Evolutionary conservation across 2,797 vertebrate species (phyloP).

Genomic region (Pteronotus mesoamericanus): DNA sequence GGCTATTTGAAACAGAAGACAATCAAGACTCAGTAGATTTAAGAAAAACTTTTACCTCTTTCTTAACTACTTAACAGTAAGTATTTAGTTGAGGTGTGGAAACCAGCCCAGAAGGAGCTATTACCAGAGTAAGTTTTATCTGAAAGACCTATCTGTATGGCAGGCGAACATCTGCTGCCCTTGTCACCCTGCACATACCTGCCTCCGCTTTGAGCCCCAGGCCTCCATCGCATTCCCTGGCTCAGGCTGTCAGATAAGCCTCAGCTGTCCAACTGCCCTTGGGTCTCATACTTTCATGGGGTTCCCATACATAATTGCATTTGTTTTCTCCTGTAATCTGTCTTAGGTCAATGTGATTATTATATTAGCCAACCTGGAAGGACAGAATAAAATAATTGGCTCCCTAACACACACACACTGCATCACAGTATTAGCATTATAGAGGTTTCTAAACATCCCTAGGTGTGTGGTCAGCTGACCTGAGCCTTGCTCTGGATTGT

Average conservation of each 20-base stretch:
- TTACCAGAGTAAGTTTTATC: background rate
- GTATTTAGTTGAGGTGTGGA: background rate
- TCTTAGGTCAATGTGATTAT: background rate
- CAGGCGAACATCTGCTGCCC: background rate
- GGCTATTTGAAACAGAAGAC: background rate
- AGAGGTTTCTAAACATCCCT: background rate
- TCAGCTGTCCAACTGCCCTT: background rate
- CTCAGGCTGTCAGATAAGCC: background rate
- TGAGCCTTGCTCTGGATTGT: background rate
- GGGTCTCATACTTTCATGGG: background rate
- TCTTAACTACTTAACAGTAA: background rate
- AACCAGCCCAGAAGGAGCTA: too few species aligned
- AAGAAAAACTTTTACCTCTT: background rate
- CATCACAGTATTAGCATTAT: background rate
- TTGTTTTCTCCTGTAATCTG: background rate
- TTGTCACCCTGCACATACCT: background rate
- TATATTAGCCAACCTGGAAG: background rate
- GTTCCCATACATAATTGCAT: background rate
- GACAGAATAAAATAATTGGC: background rate
- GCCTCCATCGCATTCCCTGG: background rate
- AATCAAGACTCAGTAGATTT: background rate
- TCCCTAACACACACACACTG: background rate
- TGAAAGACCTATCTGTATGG: background rate
- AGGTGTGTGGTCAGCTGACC: background rate
- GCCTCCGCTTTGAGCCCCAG: background rate